These are phyloP conservation scores for Volucella bombylans DNA, from an alignment of 2,888 invertebrate species.

Conservation along the genomic window DNA sequence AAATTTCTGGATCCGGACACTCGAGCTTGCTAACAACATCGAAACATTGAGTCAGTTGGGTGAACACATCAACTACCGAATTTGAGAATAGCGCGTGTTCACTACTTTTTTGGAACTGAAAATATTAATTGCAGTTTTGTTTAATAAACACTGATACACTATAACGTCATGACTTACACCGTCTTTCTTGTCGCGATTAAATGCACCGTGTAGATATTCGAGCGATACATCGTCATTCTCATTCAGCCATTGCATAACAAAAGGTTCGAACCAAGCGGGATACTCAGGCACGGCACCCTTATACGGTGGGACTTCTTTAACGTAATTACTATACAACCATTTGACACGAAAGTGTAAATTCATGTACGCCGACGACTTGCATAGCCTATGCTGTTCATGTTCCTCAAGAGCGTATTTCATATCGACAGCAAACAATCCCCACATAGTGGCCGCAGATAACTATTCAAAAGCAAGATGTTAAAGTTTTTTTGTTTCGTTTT, in stretches of 20 bases:
- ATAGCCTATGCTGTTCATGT: slow-evolving; percentile 96
- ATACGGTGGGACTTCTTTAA: slow-evolving; percentile 98
- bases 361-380: slow-evolving; percentile 99
- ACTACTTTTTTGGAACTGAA: slow-evolving; percentile 98
- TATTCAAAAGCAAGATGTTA: slow-evolving; percentile 80
- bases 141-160: neutral
- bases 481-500: slow-evolving; percentile 2
- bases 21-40: slow-evolving; percentile 99
- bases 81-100: slow-evolving; percentile 99
- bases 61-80: slow-evolving; percentile 99
- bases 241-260: slow-evolving; percentile 99
- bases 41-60: slow-evolving; percentile 99
- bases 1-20: slow-evolving; percentile 99
- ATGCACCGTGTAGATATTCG: slow-evolving; percentile 99
- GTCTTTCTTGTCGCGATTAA: slow-evolving; percentile 97
- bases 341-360: slow-evolving; percentile 99
- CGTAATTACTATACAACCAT: slow-evolving; percentile 99
- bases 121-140: neutral
- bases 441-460: slow-evolving; percentile 98
- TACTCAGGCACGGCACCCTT: slow-evolving; percentile 99
- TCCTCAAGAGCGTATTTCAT: slow-evolving; percentile 99
- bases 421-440: slow-evolving; percentile 97
- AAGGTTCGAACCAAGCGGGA: slow-evolving; percentile 99
- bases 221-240: slow-evolving; percentile 99
- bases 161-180: slow-evolving; percentile 85